Conservation (phyloP, 2,888 invertebrate species). For the Dione vanillae region DNA sequence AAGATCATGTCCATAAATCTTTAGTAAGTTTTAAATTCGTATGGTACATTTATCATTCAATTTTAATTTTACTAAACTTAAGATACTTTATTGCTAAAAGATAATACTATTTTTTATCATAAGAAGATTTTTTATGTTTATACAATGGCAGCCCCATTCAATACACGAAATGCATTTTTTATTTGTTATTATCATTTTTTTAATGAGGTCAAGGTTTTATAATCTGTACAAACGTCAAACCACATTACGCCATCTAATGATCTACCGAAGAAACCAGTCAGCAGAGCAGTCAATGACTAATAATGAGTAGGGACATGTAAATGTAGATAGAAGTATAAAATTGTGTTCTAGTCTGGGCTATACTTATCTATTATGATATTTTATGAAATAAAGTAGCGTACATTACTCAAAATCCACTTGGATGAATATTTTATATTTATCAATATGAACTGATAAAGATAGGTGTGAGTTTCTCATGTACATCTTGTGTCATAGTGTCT, state of each 20-base stretch:
- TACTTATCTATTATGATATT: conserved; percentile 28
- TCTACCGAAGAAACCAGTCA: conserved; percentile 23
- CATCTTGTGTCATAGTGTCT: conserved; percentile 41
- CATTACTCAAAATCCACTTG: conserved; percentile 24
- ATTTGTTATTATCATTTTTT: conserved; percentile 18
- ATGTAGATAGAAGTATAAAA: conserved; percentile 32
- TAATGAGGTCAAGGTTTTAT: conserved; percentile 39
- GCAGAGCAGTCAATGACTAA: conserved; percentile 35
- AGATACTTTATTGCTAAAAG: no score
- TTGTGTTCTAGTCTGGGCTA: conserved; percentile 34
- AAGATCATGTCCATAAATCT: not conserved
- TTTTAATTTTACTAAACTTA: no score
- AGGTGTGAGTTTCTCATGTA: conserved; percentile 38
- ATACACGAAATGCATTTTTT: not conserved
- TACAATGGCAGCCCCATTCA: not conserved
- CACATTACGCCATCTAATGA: conserved; percentile 40
- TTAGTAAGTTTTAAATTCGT: no score
- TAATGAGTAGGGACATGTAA: conserved; percentile 34
- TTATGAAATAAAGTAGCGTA: conserved; percentile 38
- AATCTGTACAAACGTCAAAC: conserved; percentile 34
- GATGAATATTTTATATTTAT: conserved; percentile 25
- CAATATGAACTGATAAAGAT: conserved; percentile 38
- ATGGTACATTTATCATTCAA: no score
- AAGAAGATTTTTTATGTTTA: no score
- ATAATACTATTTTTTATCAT: no score